phyloP scores from a whole-genome alignment of 2,888 invertebrate genomes.

The Orthosia gracilis region DNA sequence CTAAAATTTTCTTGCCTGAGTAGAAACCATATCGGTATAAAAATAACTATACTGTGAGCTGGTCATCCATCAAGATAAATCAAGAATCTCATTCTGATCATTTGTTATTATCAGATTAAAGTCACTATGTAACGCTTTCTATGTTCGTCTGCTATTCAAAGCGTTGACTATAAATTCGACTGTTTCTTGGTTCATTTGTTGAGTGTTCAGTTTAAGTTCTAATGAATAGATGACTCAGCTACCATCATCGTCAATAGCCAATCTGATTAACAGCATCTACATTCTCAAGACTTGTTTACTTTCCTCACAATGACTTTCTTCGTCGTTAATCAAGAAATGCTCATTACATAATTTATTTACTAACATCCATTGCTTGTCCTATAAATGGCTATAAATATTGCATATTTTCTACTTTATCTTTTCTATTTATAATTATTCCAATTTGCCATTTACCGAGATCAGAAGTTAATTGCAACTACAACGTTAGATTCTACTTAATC shows the following conservation, averaged over 20 bases:
- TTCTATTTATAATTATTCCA: constrained; percentile 55
- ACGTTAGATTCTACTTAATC: constrained; percentile 10
- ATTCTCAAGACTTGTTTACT: neutral
- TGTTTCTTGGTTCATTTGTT: neutral
- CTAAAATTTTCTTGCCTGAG: neutral
- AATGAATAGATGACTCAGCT: neutral
- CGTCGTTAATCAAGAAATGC: constrained; percentile 20
- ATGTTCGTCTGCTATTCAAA: neutral
- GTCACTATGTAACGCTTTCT: constrained; percentile 3
- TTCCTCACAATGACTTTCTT: constrained; percentile 5
- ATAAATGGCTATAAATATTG: constrained; percentile 10
- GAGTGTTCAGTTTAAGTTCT: neutral
- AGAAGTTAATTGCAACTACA: constrained; percentile 42
- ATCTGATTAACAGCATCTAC: neutral
- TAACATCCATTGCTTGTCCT: constrained; percentile 2
- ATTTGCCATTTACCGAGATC: constrained; percentile 53
- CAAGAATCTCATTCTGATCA: neutral
- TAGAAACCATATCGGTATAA: neutral
- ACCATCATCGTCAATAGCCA: neutral
- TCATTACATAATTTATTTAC: constrained; percentile 5
- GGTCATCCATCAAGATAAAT: neutral
- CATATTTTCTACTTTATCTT: constrained; percentile 41
- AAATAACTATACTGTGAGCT: neutral
- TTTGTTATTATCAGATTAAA: neutral
- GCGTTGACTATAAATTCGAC: neutral